Evolutionary conservation across 1,140 invertebrate species (phyloP).

Genomic region (Aphelenchoides besseyi): DNA sequence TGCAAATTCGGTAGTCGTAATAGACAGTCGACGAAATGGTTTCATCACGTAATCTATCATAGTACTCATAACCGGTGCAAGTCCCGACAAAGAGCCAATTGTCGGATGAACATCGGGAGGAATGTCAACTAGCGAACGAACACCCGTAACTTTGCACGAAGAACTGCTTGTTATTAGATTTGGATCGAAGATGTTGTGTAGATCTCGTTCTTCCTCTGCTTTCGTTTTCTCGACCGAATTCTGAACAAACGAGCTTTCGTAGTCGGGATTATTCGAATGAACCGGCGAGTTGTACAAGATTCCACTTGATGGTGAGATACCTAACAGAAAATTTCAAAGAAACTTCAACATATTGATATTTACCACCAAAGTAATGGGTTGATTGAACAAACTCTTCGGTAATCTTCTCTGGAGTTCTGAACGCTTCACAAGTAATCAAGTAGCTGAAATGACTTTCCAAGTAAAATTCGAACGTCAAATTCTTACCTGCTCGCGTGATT

Average conservation of each 20-base stretch:
- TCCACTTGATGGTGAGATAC: conserved; percentile 13
- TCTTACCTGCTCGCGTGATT: too few relatives aligned
- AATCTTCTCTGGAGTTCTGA: conserved; percentile 58
- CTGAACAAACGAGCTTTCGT: background rate
- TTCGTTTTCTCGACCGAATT: conserved; percentile 27
- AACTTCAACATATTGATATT: too few relatives aligned
- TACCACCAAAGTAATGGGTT: conserved; percentile 21
- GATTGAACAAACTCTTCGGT: conserved; percentile 36
- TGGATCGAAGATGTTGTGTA: conserved; percentile 37
- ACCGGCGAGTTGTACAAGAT: conserved; percentile 23
- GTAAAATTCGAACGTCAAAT: too few relatives aligned
- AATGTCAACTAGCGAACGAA: conserved; percentile 49
- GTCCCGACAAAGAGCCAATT: conserved; percentile 45
- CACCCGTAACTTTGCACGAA: conserved; percentile 38
- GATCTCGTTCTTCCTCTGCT: background rate
- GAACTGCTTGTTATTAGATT: conserved; percentile 36
- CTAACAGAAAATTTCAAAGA: too few relatives aligned
- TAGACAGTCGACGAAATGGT: conserved; percentile 52
- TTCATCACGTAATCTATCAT: conserved; percentile 63
- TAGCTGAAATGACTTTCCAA: too few relatives aligned
- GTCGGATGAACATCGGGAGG: conserved; percentile 45
- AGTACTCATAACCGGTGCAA: conserved; percentile 59
- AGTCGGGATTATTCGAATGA: conserved; percentile 21
- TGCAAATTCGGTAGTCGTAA: conserved; percentile 54
- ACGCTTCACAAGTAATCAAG: conserved; percentile 63